phyloP scores from a whole-genome alignment of 2,113 vertebrate genomes.

The Petaurus breviceps region DNA sequence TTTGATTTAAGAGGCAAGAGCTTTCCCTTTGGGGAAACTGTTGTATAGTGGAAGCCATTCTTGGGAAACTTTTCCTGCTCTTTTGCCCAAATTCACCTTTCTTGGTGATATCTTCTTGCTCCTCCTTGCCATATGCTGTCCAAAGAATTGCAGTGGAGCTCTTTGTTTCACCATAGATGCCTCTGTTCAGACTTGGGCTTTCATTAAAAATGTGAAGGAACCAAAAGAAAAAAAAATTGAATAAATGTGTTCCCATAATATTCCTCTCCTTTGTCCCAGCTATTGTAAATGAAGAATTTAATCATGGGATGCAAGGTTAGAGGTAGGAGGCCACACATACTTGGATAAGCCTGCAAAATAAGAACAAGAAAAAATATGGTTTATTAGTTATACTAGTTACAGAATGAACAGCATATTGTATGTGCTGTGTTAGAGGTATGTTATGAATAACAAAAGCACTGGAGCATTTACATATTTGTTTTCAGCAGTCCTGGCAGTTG shows the following conservation, averaged over 20 bases:
- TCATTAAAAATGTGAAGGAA: constrained; percentile 50
- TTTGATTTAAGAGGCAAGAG: not conserved
- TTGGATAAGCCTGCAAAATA: constrained; percentile 68
- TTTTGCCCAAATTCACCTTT: constrained; percentile 35
- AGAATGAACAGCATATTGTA: constrained; percentile 91
- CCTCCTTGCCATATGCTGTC: not conserved
- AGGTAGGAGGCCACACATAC: constrained; percentile 12
- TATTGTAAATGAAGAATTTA: constrained; percentile 36
- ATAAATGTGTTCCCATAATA: constrained; percentile 42
- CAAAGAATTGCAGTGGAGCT: constrained; percentile 38
- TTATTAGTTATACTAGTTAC: constrained; percentile 83
- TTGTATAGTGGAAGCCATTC: not conserved
- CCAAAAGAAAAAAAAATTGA: constrained; percentile 41
- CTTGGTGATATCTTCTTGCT: constrained; percentile 26
- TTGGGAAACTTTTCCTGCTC: not conserved
- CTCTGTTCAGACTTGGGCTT: constrained; percentile 30
- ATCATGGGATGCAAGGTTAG: constrained; percentile 49
- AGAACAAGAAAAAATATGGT: constrained; percentile 78
- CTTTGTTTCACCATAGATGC: constrained; percentile 79
- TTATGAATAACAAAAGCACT: constrained; percentile 94
- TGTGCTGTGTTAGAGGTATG: constrained; percentile 90
- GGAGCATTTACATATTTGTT: constrained; percentile 96
- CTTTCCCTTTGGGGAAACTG: not conserved
- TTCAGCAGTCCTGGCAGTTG: constrained; percentile 96
- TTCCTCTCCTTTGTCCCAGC: constrained; percentile 62